Conservation (phyloP, 2,888 invertebrate species). For the Empis stercorea region DNA sequence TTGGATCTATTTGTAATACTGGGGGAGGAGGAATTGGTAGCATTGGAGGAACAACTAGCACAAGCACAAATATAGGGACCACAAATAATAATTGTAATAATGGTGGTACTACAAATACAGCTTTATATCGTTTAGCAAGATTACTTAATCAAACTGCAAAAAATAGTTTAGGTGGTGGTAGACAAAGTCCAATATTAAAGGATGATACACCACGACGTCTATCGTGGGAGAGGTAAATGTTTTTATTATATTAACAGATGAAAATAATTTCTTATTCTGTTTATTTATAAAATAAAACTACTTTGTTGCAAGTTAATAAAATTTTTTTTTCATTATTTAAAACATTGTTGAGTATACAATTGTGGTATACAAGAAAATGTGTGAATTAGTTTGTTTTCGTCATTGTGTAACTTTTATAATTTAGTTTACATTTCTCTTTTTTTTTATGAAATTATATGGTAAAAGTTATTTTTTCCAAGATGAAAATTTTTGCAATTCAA, state of each 20-base stretch:
- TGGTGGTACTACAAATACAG: conserved; percentile 22
- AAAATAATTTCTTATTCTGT: not conserved
- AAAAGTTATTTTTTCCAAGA: no score
- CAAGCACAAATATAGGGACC: conserved; percentile 13
- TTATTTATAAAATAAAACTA: not conserved
- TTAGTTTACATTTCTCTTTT: no score
- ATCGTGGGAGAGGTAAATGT: conserved; percentile 45
- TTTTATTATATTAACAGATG: not conserved
- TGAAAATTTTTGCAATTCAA: no score
- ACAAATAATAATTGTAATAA: conserved; percentile 4
- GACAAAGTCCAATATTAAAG: conserved; percentile 29
- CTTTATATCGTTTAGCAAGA: conserved; percentile 42
- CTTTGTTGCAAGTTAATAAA: no score
- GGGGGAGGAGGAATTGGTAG: conserved; percentile 21
- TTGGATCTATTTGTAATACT: conserved; percentile 3
- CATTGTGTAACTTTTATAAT: no score
- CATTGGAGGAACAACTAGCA: conserved; percentile 14
- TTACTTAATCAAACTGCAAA: conserved; percentile 40
- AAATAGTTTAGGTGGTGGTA: conserved; percentile 15
- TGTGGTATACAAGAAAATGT: no score
- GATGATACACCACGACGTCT: conserved; percentile 41
- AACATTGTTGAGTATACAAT: no score
- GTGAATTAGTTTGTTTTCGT: no score
- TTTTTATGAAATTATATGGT: no score
- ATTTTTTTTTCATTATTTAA: no score